Base-by-base conservation (phyloP, 2,113 vertebrate genomes). In the Ammodramus savannarum region DNA sequence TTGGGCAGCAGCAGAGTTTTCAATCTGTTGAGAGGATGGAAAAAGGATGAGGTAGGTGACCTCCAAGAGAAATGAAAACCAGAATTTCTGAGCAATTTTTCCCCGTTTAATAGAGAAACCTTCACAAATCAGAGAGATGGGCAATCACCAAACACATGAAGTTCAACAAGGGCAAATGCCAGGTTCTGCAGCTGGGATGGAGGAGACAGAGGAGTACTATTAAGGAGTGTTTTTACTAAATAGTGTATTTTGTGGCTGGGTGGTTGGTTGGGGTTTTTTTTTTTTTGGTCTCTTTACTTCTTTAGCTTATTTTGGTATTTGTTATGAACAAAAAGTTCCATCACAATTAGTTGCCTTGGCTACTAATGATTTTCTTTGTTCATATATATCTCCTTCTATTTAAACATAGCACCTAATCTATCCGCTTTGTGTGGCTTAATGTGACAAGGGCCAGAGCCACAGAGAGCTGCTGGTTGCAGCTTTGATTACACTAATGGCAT, bases 281-380 rank as follows among this genome's bases (percentile, higher is more conserved):
- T 23, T 19, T 44, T 34, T 59, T 4, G 0, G 3, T 34, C 4
- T 54, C 44, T 76, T 48, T 34, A 25, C 27, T 75, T 85, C 36
- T 80, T 54, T 36, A 72, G 65, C 21, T 95, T 78, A 58, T 93
- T 93, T 88, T 90, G 29, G 32, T 78, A 86, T 93, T 81, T 95
- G 68, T 84, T 93, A 72, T 82, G 76, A 68, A 62, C 68, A 91
- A 71, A 61, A 92, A 17, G 51, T 89, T 95, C 91, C 85, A 87
- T 67, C 48, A 62, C 72, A 86, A 94, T 90, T 88, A 90, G 95
- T 95, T 95, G 79, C 87, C 90, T 95, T 95, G 94, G 54, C 58
- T 95, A 96, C 93, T 95, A 95, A 91, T 67, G 57, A 86, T 85
- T 93, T 94, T 93, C 59, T 90, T 90, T 68, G 44, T 93, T 83